phyloP scores from a whole-genome alignment of 2,113 vertebrate genomes.

The Athene cunicularia region DNA sequence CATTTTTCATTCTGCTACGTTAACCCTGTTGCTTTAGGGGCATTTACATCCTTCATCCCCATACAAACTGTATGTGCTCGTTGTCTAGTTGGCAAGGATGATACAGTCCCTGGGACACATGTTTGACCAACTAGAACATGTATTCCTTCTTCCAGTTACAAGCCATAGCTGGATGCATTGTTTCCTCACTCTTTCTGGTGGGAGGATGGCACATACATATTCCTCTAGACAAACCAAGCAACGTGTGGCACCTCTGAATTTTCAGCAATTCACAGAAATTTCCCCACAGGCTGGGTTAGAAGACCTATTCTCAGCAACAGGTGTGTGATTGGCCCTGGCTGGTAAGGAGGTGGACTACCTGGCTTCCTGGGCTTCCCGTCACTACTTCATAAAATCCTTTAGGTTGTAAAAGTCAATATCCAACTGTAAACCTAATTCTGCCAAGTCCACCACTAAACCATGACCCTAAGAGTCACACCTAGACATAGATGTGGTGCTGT shows the following conservation, averaged over 20 bases:
- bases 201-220: rapidly evolving
- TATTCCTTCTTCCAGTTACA: neutral
- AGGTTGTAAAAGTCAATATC: neutral
- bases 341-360: too few species aligned
- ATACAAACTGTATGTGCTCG: neutral
- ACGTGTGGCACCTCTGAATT: neutral
- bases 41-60: neutral
- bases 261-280: neutral
- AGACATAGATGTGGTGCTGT: too few species aligned
- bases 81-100: neutral
- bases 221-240: neutral
- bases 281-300: neutral
- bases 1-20: rapidly evolving
- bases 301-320: neutral
- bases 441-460: neutral
- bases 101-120: neutral
- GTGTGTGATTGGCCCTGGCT: neutral
- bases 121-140: neutral
- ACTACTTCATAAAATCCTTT: neutral
- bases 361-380: neutral
- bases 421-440: neutral
- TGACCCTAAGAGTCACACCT: neutral
- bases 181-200: neutral
- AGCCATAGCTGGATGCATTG: neutral
- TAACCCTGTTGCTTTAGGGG: neutral